These are phyloP conservation scores for Gadopsis marmoratus DNA, from an alignment of 2,797 vertebrate genomes.

Conservation along the genomic window DNA sequence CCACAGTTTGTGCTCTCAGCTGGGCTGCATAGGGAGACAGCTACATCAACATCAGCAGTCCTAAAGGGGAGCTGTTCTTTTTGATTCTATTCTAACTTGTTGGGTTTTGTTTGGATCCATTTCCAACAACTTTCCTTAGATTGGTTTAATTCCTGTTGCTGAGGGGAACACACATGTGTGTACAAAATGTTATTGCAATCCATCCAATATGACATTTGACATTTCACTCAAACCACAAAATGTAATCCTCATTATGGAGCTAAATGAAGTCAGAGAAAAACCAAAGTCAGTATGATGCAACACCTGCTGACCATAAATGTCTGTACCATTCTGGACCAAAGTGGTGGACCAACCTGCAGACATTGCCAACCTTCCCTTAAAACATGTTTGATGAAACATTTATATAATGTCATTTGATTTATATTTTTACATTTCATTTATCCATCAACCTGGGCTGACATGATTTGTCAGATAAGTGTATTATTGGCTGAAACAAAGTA, in stretches of 20 bases:
- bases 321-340: too few relatives aligned
- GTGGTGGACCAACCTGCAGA: background rate
- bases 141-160: background rate
- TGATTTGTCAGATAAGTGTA: background rate
- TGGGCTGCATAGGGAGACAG: conserved; percentile 34
- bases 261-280: too few relatives aligned
- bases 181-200: too few relatives aligned
- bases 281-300: too few relatives aligned
- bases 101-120: conserved; percentile 13
- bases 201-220: too few relatives aligned
- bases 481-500: too few relatives aligned
- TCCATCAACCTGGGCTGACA: background rate
- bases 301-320: too few relatives aligned
- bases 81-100: background rate
- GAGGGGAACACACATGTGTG: too few relatives aligned
- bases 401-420: too few relatives aligned
- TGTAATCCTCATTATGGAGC: too few relatives aligned
- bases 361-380: background rate
- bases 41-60: conserved; percentile 8
- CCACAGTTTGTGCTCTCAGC: conserved; percentile 36
- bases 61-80: background rate
- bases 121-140: background rate
- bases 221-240: too few relatives aligned
- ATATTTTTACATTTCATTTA: background rate
- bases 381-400: background rate